Conservation (phyloP, 2,113 vertebrate species). For the Emydura subglobosa region DNA sequence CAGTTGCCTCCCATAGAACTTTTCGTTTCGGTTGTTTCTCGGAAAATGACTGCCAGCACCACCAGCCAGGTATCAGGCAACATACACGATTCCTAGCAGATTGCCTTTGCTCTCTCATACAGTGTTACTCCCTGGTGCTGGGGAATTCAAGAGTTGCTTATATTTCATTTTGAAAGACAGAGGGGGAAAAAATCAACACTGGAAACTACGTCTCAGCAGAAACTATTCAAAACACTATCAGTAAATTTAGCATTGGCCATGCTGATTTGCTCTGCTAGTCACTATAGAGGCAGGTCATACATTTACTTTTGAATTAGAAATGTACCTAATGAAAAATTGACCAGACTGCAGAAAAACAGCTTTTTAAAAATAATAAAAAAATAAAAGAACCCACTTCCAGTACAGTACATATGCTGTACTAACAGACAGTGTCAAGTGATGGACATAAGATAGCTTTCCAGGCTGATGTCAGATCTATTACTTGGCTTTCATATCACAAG, state of each 20-base stretch:
- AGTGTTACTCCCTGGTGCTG: not conserved
- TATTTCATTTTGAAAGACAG: not conserved
- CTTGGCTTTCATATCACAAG: rapidly evolving
- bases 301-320: not conserved
- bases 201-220: not conserved
- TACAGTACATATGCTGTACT: not conserved
- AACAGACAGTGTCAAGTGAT: rapidly evolving
- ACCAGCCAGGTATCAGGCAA: not conserved
- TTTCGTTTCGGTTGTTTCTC: not conserved
- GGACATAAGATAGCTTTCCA: not conserved
- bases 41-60: not conserved
- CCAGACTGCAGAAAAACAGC: too few species aligned
- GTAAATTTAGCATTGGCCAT: not conserved
- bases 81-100: not conserved
- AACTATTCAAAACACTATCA: not conserved
- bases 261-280: not conserved
- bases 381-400: not conserved
- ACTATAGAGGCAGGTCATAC: not conserved
- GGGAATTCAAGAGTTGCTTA: not conserved
- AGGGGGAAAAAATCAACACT: not conserved
- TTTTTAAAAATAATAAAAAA: not conserved
- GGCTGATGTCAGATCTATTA: not conserved
- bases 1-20: not conserved
- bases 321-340: not conserved
- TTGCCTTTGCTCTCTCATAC: not conserved